These are phyloP conservation scores for Stegastes partitus DNA, from an alignment of 2,113 vertebrate genomes.

Conservation along the genomic window DNA sequence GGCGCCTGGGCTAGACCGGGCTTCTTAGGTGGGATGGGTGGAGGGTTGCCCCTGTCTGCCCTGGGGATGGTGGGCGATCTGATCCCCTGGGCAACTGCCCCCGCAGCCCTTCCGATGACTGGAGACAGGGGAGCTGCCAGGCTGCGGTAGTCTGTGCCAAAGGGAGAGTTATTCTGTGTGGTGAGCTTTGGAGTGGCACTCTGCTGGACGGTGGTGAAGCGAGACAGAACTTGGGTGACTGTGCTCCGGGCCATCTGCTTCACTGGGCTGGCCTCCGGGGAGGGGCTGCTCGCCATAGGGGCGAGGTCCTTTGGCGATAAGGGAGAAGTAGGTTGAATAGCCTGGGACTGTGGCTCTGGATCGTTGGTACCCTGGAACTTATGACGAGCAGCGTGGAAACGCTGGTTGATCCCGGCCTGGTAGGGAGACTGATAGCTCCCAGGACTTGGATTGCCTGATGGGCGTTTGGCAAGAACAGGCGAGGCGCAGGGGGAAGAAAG, in stretches of 20 bases:
- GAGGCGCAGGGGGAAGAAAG: conserved; percentile 88
- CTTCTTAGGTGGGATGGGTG: conserved; percentile 97
- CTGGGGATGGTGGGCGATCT: conserved; percentile 92
- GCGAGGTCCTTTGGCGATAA: conserved; percentile 83
- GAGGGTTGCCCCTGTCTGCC: conserved; percentile 93
- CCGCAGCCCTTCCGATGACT: conserved; percentile 83
- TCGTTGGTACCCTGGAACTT: conserved; percentile 92
- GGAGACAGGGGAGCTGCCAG: conserved; percentile 84
- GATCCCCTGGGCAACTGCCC: conserved; percentile 87
- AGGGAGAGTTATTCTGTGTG: conserved; percentile 90
- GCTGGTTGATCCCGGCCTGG: conserved; percentile 96
- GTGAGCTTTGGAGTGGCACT: conserved; percentile 84
- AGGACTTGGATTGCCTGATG: conserved; percentile 61
- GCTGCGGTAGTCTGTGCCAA: conserved; percentile 94
- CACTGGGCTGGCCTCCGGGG: conserved; percentile 86
- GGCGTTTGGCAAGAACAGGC: conserved; percentile 83
- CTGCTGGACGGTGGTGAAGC: conserved; percentile 90
- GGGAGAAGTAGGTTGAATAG: conserved; percentile 75
- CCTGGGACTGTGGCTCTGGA: conserved; percentile 60
- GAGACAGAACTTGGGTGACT: conserved; percentile 93
- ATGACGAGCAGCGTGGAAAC: conserved; percentile 95
- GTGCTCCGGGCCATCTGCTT: conserved; percentile 95
- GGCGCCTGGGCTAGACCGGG: conserved; percentile 92
- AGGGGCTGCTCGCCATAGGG: conserved; percentile 67
- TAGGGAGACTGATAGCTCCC: conserved; percentile 91